Evolutionary conservation across 2,797 vertebrate genomes (phyloP).

Genomic region (Eleutherodactylus coqui): DNA sequence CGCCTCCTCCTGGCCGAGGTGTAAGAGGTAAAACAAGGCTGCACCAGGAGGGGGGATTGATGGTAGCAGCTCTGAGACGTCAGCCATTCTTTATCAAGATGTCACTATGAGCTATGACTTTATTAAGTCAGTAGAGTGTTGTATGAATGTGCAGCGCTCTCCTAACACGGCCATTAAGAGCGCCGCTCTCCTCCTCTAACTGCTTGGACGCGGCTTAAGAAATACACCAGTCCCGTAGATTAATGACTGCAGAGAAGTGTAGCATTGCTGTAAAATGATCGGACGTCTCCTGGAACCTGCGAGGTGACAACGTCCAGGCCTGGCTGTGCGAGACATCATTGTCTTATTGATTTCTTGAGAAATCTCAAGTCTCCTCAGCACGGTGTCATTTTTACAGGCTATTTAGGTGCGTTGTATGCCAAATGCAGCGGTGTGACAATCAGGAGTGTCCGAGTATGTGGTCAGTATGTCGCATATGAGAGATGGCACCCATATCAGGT

Average conservation of each 20-base stretch:
- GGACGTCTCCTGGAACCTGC: background rate
- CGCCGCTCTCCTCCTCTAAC: background rate
- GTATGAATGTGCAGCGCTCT: background rate
- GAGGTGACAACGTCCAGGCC: background rate
- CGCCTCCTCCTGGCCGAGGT: constrained; percentile 48
- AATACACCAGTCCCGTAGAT: background rate
- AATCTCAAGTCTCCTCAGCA: no score
- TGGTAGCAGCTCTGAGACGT: background rate
- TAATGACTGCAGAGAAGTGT: background rate
- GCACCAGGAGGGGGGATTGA: background rate
- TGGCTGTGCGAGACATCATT: background rate
- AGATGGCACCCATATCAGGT: no score
- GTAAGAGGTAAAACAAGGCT: background rate
- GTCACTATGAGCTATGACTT: background rate
- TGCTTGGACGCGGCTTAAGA: background rate
- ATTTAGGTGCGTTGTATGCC: no score
- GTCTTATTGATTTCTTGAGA: no score
- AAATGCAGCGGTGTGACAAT: no score
- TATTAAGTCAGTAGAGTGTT: background rate
- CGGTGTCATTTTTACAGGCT: no score
- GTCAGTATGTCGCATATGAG: no score
- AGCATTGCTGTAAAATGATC: background rate
- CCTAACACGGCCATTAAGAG: background rate
- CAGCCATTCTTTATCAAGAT: constrained; percentile 1
- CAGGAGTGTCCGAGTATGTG: no score